Conservation (phyloP, 2,888 invertebrate genomes). For the Orchestes rusci region DNA sequence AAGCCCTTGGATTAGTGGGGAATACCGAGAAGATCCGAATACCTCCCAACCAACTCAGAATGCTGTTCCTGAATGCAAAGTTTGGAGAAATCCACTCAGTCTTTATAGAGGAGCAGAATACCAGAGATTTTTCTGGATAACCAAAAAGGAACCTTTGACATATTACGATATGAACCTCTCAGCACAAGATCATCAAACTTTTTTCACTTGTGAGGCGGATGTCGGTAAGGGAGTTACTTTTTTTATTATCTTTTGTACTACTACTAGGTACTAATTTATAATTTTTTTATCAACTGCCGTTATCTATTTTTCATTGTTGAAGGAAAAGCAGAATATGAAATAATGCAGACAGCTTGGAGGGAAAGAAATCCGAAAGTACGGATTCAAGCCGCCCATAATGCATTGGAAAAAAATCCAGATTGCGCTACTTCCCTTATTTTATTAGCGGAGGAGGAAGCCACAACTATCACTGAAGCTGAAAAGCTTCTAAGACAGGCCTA, state of each 20-base stretch:
- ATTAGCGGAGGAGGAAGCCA: constrained; percentile 93
- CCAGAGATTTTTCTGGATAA: constrained; percentile 86
- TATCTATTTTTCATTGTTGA: constrained; percentile 1
- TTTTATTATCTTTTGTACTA: neutral
- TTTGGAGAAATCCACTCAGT: constrained; percentile 95
- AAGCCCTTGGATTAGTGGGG: constrained; percentile 86
- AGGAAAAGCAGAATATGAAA: constrained; percentile 76
- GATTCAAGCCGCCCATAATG: constrained; percentile 85
- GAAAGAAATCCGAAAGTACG: constrained; percentile 76
- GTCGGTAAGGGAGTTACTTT: constrained; percentile 52
- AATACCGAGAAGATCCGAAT: constrained; percentile 35
- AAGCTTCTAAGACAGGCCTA: constrained; percentile 75
- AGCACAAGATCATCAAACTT: constrained; percentile 97
- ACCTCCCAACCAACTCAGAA: constrained; percentile 32
- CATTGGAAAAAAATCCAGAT: constrained; percentile 79
- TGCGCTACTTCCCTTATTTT: constrained; percentile 93
- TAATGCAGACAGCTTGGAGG: constrained; percentile 95
- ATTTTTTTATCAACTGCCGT: too few species aligned
- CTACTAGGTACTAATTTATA: neutral
- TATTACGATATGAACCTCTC: constrained; percentile 99
- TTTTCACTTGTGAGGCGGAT: constrained; percentile 89
- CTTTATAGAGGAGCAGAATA: constrained; percentile 95
- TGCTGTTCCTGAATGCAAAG: constrained; percentile 74
- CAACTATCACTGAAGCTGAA: constrained; percentile 83
- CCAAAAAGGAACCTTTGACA: constrained; percentile 89